Evolutionary conservation across 2,888 invertebrate genomes (phyloP), one percentile per base, ranked within the genome.

Genomic region (Allophyes oxyacanthae): DNA sequence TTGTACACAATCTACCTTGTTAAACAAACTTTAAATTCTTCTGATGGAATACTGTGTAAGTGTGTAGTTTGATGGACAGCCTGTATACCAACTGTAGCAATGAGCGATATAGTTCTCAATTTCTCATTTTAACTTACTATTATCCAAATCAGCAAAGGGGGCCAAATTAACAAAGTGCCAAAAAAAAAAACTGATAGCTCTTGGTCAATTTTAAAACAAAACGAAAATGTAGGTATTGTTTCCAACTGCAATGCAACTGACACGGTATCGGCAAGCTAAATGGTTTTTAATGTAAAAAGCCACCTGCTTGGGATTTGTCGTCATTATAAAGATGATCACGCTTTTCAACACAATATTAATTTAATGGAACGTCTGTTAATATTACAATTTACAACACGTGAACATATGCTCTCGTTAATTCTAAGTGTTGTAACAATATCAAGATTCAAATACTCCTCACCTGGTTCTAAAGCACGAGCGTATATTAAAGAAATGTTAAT

Each of bases 401-500:
- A 43, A 7, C 33, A 52, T 40, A 49, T 37, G 34, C 26, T 20
- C 13, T 61, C 30, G 41, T 55, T 51, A 32, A 34, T 45, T 34
- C 15, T 46, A n/a, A 49, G 28, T 58, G 36, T 62, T 41, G 57
- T 53, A 68, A 55, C 42, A 53, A 42, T 53, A 68, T 53, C 42
- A 53, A 42, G 44, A 54, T 53, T 48, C 36, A 30, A 57, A 59
- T 64, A 56, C 38, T 53, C 64, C 54, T 54, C 73, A 65, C 59
- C 65, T 65, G 53, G n/a, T 73, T 62, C 28, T 26, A 48, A 69
- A 59, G 62, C 51, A 68, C 57, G 61, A 41, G 66, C 64, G 54
- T 58, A 57, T 61, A 67, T 53, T 54, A 73, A 72, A 54, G 62
- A 64, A 64, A 66, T 37, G 13, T 38, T 60, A 52, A 67, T 59